Evolutionary conservation across 2,797 vertebrate genomes (phyloP).

Genomic region (Dallia pectoralis): DNA sequence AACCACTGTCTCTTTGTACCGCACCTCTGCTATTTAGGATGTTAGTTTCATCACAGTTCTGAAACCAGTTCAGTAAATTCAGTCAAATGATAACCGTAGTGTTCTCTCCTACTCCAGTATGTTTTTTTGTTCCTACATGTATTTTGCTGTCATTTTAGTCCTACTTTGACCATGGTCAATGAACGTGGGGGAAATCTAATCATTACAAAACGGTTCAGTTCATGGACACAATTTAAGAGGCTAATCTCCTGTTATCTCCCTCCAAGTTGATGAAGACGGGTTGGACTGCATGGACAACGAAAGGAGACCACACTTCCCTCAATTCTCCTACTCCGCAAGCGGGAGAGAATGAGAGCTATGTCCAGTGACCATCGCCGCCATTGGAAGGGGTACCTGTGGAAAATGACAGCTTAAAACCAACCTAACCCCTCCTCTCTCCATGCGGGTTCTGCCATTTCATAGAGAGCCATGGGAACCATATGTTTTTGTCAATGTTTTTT

Average conservation of each 20-base stretch:
- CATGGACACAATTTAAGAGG: not conserved
- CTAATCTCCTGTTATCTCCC: conserved; percentile 1
- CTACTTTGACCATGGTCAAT: too few species aligned
- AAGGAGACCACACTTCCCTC: conserved; percentile 94
- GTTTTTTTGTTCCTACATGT: too few species aligned
- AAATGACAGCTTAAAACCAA: conserved; percentile 50
- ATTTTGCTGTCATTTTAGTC: too few species aligned
- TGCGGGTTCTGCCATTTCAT: conserved; percentile 48
- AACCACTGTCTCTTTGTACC: not conserved
- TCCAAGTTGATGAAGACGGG: conserved; percentile 91
- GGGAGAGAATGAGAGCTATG: conserved; percentile 83
- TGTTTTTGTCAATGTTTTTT: conserved; percentile 2
- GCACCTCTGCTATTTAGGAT: not conserved
- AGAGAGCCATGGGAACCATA: not conserved
- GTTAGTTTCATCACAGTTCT: not conserved
- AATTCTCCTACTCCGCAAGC: conserved; percentile 98
- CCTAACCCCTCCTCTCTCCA: conserved; percentile 37
- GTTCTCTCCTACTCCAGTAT: too few species aligned
- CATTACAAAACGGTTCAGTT: not conserved
- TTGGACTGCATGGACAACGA: conserved; percentile 97
- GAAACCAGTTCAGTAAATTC: too few species aligned
- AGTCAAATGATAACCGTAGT: too few species aligned
- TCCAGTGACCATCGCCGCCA: conserved; percentile 73
- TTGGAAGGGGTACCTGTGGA: conserved; percentile 69
- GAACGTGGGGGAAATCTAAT: not conserved